phyloP scores from a whole-genome alignment of 2,888 invertebrate species.

The Leucophora obtusa region DNA sequence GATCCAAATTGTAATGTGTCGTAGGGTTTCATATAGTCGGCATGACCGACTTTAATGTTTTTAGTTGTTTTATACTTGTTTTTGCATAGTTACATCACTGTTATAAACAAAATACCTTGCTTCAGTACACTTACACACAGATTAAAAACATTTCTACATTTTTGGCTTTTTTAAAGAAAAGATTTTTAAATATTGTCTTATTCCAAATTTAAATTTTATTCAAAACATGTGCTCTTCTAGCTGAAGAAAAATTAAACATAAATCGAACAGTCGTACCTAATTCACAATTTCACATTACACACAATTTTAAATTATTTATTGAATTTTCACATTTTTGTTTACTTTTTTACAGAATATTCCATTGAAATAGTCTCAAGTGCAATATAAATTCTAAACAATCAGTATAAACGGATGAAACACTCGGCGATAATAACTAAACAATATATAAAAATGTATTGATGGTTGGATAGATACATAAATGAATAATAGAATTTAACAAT shows the following conservation, averaged over 20 bases:
- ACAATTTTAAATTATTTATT: slow-evolving; percentile 13
- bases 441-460: slow-evolving; percentile 5
- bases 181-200: too few relatives aligned
- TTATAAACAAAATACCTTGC: too few relatives aligned
- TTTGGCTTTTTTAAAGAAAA: too few relatives aligned
- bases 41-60: too few relatives aligned
- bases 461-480: slow-evolving; percentile 7
- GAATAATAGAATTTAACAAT: slow-evolving; percentile 17
- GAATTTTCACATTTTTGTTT: slow-evolving; percentile 26
- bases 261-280: neutral
- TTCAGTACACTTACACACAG: too few relatives aligned
- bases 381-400: neutral
- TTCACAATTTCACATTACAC: slow-evolving; percentile 25
- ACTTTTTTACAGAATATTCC: neutral
- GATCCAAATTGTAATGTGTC: too few relatives aligned
- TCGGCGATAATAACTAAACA: neutral
- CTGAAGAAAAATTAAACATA: neutral
- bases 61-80: too few relatives aligned
- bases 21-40: too few relatives aligned
- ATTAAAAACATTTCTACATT: too few relatives aligned
- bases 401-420: neutral
- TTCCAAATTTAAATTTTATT: slow-evolving; percentile 1
- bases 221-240: slow-evolving; percentile 14
- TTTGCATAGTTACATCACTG: too few relatives aligned
- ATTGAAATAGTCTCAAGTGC: slow-evolving; percentile 17